Evolutionary conservation across 2,797 vertebrate species (phyloP).

Genomic region (Chrysolophus pictus): DNA sequence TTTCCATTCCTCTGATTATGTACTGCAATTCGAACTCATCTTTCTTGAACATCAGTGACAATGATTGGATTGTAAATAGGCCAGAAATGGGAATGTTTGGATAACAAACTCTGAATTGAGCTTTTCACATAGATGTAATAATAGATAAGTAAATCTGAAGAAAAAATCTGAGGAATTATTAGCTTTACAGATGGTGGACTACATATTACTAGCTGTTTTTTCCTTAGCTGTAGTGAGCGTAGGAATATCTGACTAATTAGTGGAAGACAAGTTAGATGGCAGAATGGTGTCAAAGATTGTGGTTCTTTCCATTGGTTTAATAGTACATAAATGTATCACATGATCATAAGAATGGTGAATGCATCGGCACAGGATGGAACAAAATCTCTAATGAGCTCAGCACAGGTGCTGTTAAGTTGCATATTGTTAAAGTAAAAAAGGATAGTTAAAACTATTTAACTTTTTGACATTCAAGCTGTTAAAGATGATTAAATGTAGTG

Average conservation of each 20-base stretch:
- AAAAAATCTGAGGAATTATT: neutral
- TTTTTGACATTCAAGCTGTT: slow-evolving; percentile 70
- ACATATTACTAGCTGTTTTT: neutral
- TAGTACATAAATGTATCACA: neutral
- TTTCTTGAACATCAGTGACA: neutral
- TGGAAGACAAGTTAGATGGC: neutral
- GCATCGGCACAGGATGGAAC: neutral
- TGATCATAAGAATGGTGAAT: neutral
- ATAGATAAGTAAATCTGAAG: neutral
- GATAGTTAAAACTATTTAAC: slow-evolving; percentile 69
- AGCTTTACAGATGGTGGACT: neutral
- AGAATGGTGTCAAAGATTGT: neutral
- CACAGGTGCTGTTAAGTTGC: slow-evolving; percentile 44
- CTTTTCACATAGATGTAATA: neutral
- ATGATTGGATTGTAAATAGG: neutral
- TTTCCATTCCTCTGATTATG: neutral
- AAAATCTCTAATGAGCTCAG: slow-evolving; percentile 23
- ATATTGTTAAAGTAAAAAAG: slow-evolving; percentile 46
- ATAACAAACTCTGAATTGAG: neutral
- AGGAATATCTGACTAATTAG: neutral
- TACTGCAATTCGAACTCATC: neutral
- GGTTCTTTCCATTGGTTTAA: neutral
- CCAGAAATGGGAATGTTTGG: neutral
- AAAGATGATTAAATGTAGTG: slow-evolving; percentile 69
- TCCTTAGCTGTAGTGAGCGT: neutral